A percentile compares a stretch with the other conserved stretches of the same genome.
Evolutionary conservation across 1,140 invertebrate species (phyloP).

Genomic region (Bombus polaris): DNA sequence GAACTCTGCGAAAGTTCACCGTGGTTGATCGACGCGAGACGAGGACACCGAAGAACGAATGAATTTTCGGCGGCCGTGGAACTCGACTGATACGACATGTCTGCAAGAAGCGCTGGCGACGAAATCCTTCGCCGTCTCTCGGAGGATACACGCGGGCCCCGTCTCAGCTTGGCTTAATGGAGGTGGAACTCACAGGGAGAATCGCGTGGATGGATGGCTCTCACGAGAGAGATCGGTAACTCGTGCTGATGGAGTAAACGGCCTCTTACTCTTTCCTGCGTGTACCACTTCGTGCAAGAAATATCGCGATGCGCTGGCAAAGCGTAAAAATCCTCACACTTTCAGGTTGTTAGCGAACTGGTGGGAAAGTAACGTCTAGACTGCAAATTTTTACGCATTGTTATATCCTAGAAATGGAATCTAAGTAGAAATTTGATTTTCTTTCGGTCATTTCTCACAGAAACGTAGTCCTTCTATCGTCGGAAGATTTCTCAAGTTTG

Average conservation of each 20-base stretch:
- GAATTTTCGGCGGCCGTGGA: constrained; percentile 19
- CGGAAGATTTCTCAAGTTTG: too few relatives aligned
- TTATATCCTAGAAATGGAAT: too few relatives aligned
- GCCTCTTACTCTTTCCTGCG: neutral
- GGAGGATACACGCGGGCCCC: constrained; percentile 35
- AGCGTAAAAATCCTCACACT: too few relatives aligned
- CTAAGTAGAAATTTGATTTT: too few relatives aligned
- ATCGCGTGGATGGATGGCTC: constrained; percentile 44
- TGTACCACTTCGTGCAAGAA: neutral
- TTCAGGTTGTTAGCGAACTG: too few relatives aligned
- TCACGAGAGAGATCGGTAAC: constrained; percentile 35
- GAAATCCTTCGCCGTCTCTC: constrained; percentile 44
- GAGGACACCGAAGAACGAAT: neutral
- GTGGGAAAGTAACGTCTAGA: too few relatives aligned
- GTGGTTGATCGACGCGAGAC: neutral
- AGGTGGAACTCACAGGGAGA: constrained; percentile 42
- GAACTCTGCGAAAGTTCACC: neutral
- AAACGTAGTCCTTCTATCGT: too few relatives aligned
- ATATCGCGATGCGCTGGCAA: too few relatives aligned
- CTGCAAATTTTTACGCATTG: too few relatives aligned
- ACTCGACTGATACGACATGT: constrained; percentile 53
- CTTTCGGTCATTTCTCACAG: too few relatives aligned
- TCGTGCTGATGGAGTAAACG: neutral
- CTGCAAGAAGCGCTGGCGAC: constrained; percentile 50
- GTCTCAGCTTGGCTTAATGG: constrained; percentile 43